These are phyloP conservation scores for Camelus dromedarius DNA, from an alignment of 2,113 vertebrate genomes.

Conservation along the genomic window DNA sequence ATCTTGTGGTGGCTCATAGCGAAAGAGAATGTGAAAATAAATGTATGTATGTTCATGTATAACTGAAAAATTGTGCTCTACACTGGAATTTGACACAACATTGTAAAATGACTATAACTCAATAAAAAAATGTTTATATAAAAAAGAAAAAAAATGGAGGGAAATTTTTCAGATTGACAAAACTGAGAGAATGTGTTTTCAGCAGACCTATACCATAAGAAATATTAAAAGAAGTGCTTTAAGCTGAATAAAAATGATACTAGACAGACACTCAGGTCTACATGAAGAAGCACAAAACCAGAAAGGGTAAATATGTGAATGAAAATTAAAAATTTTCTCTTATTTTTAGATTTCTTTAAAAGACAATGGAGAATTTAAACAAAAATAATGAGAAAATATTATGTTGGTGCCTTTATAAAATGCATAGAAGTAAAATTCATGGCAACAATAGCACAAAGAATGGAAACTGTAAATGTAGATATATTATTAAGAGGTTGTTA, in stretches of 20 bases:
- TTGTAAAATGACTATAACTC: too few species aligned
- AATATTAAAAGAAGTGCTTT: not conserved
- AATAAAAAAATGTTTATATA: too few species aligned
- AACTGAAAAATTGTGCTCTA: too few species aligned
- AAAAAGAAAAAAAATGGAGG: too few species aligned
- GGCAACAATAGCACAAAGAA: not conserved
- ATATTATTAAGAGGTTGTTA: not conserved
- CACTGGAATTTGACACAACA: too few species aligned
- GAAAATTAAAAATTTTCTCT: not conserved
- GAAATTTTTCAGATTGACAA: not conserved
- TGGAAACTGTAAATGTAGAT: not conserved
- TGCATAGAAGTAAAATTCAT: not conserved
- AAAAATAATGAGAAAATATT: not conserved
- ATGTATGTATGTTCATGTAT: too few species aligned
- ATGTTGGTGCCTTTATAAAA: not conserved
- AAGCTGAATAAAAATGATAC: not conserved
- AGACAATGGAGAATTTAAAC: not conserved
- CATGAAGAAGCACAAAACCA: not conserved
- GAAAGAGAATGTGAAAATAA: too few species aligned
- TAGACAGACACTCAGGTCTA: not conserved
- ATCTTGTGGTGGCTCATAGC: too few species aligned
- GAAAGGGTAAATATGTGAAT: not conserved
- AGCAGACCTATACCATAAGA: not conserved
- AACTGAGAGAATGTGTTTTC: not conserved
- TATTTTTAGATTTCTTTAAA: not conserved